These are phyloP conservation scores for Acanthis flammea DNA, from an alignment of 2,797 vertebrate genomes.

Conservation along the genomic window DNA sequence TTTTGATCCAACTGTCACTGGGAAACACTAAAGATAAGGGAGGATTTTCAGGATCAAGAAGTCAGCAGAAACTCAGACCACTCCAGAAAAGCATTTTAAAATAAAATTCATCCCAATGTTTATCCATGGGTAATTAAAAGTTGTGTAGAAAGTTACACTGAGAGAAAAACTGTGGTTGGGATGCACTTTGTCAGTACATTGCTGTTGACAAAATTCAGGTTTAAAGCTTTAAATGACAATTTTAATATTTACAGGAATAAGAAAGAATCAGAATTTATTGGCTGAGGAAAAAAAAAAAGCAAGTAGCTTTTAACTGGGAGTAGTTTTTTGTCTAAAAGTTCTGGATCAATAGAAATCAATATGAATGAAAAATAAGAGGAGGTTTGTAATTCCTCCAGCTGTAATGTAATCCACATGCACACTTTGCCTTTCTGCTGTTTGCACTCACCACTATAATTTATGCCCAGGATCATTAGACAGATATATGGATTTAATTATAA, in stretches of 20 bases:
- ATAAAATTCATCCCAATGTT: neutral
- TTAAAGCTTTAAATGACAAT: neutral
- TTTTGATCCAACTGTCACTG: neutral
- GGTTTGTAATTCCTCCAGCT: neutral
- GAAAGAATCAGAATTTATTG: neutral
- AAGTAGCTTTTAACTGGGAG: neutral
- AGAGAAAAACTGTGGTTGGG: neutral
- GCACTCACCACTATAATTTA: neutral
- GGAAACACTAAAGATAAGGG: neutral
- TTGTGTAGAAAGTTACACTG: neutral
- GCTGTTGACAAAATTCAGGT: neutral
- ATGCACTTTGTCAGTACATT: neutral
- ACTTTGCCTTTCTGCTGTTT: neutral
- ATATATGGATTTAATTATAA: neutral
- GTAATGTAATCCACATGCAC: neutral
- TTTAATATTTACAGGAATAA: neutral
- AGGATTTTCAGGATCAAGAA: neutral
- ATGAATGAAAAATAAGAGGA: neutral
- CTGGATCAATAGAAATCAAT: neutral
- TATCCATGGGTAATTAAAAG: neutral
- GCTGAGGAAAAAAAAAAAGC: neutral
- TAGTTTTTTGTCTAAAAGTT: neutral
- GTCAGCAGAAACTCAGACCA: neutral
- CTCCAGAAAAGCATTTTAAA: neutral
- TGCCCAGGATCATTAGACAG: neutral